These are phyloP conservation scores for Caerostris darwini DNA, from an alignment of 1,140 invertebrate species.

Conservation along the genomic window DNA sequence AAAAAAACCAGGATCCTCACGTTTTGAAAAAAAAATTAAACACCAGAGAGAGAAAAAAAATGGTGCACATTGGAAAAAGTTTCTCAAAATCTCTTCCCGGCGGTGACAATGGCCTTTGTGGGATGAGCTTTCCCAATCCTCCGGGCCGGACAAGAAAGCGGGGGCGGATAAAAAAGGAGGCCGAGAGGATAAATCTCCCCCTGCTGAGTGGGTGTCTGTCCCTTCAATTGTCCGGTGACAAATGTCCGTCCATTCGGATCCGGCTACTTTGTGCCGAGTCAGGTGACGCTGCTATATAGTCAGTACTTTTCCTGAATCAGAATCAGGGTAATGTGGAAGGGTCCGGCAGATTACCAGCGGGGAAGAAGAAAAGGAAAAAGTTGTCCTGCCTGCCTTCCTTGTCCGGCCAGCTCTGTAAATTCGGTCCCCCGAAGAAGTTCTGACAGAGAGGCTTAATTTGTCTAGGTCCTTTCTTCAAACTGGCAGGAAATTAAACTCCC, in stretches of 20 bases:
- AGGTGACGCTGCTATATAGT: slow-evolving; percentile 68
- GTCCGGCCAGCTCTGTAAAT: neutral
- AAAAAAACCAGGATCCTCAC: too few relatives aligned
- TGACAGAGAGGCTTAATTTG: neutral
- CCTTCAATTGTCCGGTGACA: slow-evolving; percentile 76
- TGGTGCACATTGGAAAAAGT: neutral
- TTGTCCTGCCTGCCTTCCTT: neutral
- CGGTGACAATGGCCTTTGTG: slow-evolving; percentile 58
- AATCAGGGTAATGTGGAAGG: slow-evolving; percentile 22
- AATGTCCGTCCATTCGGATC: slow-evolving; percentile 72
- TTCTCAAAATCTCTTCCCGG: slow-evolving; percentile 24
- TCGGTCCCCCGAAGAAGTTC: neutral
- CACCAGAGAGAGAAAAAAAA: neutral
- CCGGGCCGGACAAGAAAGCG: neutral
- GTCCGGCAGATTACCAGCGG: slow-evolving; percentile 27
- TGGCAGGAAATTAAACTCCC: neutral
- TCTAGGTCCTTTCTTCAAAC: neutral
- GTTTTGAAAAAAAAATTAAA: too few relatives aligned
- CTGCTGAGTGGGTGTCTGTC: slow-evolving; percentile 73
- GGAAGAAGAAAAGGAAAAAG: neutral
- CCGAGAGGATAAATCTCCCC: slow-evolving; percentile 60
- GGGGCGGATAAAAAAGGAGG: slow-evolving; percentile 39
- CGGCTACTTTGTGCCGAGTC: slow-evolving; percentile 72
- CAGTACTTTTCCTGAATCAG: slow-evolving; percentile 1
- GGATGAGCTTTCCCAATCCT: slow-evolving; percentile 44